Evolutionary conservation across 1,140 invertebrate species (phyloP), one percentile per base, ranked within the genome.

Genomic region (Zaprionus davidi): DNA sequence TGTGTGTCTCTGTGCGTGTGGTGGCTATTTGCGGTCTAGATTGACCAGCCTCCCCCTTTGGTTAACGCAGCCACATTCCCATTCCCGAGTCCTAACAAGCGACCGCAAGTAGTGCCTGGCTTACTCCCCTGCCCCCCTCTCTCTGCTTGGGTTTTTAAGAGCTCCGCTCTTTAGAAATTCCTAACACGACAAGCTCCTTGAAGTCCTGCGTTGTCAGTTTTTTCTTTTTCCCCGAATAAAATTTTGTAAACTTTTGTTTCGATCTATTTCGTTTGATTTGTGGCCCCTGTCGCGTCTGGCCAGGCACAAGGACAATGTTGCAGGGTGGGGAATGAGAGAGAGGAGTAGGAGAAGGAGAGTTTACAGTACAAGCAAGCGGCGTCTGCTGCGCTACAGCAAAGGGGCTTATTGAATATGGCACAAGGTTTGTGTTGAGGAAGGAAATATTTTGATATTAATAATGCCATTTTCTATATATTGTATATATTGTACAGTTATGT

Each of bases 181-280:
- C 75, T 70, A 70, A 70, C 65, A 70, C 68, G 68, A 9, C 59
- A 55, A 71, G 38, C 51, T 58, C 46, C 59, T 64, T 36, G 22
- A 38, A 17, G 44, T 53, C 28, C 28, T 53, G 15, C 34, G 11
- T 60, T 60, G 26, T 56, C 26, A 7, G 28, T 22, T 72, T 44
- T 74, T 70, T 65, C 57, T 67, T 15, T n/a, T 17, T 0, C 6
- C 41, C 7, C 20, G 53, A 44, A 34, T 34, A 34, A 60, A 65
- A 70, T 87, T 82, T 78, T 60, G 67, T 74, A 60, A 81, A 86
- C 79, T 87, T 87, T 87, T 86, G 79, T 87, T 87, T 87, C 73
- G 77, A 82, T 87, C 41, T 56, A 62, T 67, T 76, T 71, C 63
- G 51, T 66, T 75, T 86, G 83, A 87, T 86, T 86, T 82, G 77